Percentiles rank a stretch among this genome's conserved stretches.
These are phyloP conservation scores for Salmo trutta DNA, from an alignment of 2,797 vertebrate genomes.

Conservation along the genomic window DNA sequence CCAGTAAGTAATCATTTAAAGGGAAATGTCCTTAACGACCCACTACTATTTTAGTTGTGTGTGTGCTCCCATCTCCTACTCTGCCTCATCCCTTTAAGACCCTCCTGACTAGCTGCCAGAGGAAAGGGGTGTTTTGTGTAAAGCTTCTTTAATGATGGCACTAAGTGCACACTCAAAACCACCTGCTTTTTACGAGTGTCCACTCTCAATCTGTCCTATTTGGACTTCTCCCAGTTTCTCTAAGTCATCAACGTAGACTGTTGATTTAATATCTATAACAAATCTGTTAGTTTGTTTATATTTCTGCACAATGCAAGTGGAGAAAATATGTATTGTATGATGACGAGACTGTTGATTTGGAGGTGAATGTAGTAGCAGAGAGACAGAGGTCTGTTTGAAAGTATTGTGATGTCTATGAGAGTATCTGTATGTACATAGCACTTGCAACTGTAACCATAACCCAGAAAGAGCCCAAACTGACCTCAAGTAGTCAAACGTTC, in stretches of 20 bases:
- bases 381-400: neutral
- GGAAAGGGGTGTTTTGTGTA: slow-evolving; percentile 45
- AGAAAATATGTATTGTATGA: slow-evolving; percentile 34
- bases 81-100: slow-evolving; percentile 27
- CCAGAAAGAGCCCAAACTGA: neutral
- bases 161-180: slow-evolving; percentile 37
- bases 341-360: slow-evolving; percentile 25
- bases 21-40: neutral
- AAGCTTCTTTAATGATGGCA: slow-evolving; percentile 66
- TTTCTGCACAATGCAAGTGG: slow-evolving; percentile 51
- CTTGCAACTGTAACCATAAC: slow-evolving; percentile 31
- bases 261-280: slow-evolving; percentile 29
- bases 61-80: slow-evolving; percentile 20
- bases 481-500: neutral
- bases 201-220: slow-evolving; percentile 22
- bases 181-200: slow-evolving; percentile 26
- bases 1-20: neutral
- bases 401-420: slow-evolving; percentile 4
- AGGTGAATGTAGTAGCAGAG: slow-evolving; percentile 44
- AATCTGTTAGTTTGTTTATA: slow-evolving; percentile 35
- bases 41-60: slow-evolving; percentile 24
- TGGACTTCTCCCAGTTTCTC: neutral
- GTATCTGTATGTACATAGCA: slow-evolving; percentile 35
- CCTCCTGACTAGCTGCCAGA: slow-evolving; percentile 53
- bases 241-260: neutral